A percentile compares a stretch with the other conserved stretches of the same genome.
Conservation (phyloP, 2,113 vertebrate genomes). For the Petrocephalus microphthalmus region DNA sequence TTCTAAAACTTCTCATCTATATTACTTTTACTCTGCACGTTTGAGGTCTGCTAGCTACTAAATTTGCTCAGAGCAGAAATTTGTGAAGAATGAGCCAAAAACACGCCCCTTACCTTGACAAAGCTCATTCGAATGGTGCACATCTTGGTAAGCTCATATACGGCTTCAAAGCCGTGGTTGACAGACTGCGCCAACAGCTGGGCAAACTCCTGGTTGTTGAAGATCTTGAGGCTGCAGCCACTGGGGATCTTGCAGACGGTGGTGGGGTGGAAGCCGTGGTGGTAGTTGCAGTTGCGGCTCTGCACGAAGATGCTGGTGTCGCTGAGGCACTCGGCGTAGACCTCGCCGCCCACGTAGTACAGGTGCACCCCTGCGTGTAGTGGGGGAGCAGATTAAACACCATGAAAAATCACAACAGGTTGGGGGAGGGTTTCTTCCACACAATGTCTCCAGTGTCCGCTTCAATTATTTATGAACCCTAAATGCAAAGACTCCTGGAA, state of each 20-base stretch:
- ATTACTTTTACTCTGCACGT: background rate
- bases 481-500: background rate
- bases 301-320: slow-evolving; percentile 98
- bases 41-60: background rate
- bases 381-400: slow-evolving; percentile 11
- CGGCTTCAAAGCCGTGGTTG: slow-evolving; percentile 93
- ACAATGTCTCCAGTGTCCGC: background rate
- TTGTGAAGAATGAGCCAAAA: background rate
- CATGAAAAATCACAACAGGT: background rate
- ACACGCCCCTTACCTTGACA: slow-evolving; percentile 83
- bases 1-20: background rate
- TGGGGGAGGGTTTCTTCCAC: background rate
- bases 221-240: slow-evolving; percentile 94
- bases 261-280: slow-evolving; percentile 92
- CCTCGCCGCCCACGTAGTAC: slow-evolving; percentile 94
- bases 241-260: slow-evolving; percentile 97
- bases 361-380: slow-evolving; percentile 79
- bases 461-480: background rate
- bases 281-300: slow-evolving; percentile 96
- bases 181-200: slow-evolving; percentile 93
- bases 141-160: slow-evolving; percentile 97
- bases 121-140: slow-evolving; percentile 98
- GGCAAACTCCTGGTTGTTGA: slow-evolving; percentile 97
- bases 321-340: slow-evolving; percentile 93
- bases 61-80: background rate